These are phyloP conservation scores for Gryllus longicercus DNA, from an alignment of 2,888 invertebrate species.

Conservation along the genomic window DNA sequence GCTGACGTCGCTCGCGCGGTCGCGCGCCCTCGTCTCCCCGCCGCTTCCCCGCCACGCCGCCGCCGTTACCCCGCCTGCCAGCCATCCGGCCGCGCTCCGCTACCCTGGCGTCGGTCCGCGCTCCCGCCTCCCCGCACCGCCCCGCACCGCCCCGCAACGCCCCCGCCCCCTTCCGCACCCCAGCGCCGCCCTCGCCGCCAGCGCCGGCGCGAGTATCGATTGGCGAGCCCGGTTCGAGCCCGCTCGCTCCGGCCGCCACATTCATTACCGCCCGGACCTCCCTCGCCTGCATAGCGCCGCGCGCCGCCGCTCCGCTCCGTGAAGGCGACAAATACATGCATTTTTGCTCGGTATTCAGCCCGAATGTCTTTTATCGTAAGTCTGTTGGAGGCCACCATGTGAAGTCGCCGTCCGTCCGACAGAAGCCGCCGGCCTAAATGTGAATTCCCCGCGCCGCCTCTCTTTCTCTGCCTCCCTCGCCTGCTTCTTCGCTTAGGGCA, in stretches of 20 bases:
- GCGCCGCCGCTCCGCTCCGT: background rate
- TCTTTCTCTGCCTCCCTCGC: background rate
- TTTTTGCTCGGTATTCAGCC: background rate
- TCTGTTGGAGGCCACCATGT: too few species aligned
- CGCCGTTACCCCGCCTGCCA: too few species aligned
- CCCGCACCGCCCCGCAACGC: too few species aligned
- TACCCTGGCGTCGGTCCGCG: too few species aligned
- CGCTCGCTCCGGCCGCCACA: background rate
- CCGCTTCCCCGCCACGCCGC: background rate
- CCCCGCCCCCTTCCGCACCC: too few species aligned
- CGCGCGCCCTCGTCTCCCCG: background rate
- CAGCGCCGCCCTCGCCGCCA: too few species aligned
- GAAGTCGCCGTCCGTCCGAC: too few species aligned
- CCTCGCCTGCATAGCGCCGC: background rate
- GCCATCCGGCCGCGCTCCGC: too few species aligned
- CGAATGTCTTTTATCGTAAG: background rate
- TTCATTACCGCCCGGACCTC: constrained; percentile 6
- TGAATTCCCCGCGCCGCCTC: background rate
- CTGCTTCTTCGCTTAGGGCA: background rate
- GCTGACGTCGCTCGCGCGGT: background rate
- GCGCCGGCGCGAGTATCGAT: too few species aligned
- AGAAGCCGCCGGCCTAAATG: too few species aligned
- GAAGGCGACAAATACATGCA: too few species aligned
- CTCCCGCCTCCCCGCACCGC: too few species aligned
- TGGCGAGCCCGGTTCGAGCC: background rate